These are phyloP conservation scores for Selene dorsalis DNA, from an alignment of 2,797 vertebrate genomes.

Conservation along the genomic window DNA sequence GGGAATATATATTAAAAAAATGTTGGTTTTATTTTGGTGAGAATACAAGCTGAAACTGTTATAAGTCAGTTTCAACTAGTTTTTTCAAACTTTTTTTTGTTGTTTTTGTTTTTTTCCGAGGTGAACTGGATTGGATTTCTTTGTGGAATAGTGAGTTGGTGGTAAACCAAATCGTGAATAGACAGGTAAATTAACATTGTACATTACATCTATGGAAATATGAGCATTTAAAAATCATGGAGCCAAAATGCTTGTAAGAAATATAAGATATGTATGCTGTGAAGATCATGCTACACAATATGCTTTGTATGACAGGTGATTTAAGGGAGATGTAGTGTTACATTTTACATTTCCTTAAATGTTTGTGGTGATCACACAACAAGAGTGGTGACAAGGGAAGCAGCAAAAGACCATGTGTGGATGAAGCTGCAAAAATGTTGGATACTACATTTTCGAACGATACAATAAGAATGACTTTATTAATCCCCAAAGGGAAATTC, in stretches of 20 bases:
- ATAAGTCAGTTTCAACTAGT: constrained; percentile 16
- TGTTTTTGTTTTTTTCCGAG: not conserved
- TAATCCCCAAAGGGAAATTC: too few relatives aligned
- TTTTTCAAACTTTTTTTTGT: constrained; percentile 9
- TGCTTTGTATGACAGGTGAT: too few relatives aligned
- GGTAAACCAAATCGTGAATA: not conserved
- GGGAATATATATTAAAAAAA: constrained; percentile 11
- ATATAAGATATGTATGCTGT: not conserved
- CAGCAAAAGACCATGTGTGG: not conserved
- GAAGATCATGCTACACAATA: too few relatives aligned
- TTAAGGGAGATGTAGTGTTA: too few relatives aligned
- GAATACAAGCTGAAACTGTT: constrained; percentile 12
- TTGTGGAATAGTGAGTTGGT: not conserved
- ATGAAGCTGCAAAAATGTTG: not conserved
- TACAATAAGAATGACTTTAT: too few relatives aligned
- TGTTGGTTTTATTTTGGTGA: constrained; percentile 28
- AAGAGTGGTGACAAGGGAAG: not conserved
- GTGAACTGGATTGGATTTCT: not conserved
- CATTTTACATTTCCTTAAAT: too few relatives aligned
- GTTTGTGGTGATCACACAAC: too few relatives aligned
- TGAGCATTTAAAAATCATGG: not conserved
- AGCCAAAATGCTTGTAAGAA: not conserved
- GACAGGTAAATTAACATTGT: not conserved
- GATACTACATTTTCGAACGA: too few relatives aligned
- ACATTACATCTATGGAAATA: not conserved